Evolutionary conservation across 2,888 invertebrate genomes (phyloP), one percentile per base, ranked within the genome.

Genomic region (Cantharis rufa): DNA sequence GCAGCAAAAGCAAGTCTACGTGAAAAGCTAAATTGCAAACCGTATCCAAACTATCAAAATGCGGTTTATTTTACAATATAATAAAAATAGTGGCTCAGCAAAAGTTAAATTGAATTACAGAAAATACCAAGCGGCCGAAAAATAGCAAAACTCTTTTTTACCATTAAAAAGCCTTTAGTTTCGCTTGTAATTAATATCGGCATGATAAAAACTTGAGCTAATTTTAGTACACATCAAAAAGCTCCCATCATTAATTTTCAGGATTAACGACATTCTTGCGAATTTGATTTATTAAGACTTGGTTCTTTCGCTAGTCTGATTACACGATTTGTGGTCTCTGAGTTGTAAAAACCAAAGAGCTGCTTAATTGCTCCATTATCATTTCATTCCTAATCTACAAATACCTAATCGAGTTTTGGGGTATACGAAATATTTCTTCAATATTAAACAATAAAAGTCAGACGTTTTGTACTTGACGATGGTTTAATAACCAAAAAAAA

Each of bases 1-100:
- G 75, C 71, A 69, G 64, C 69, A 48, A n/a, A 48, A 69, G 18
- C 78, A 66, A 66, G 72, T 71, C 76, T 72, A 70, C 73, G 74
- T 69, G 74, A 64, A 74, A 69, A 71, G 76, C 66, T 72, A 73
- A 73, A 78, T 72, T 74, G 75, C 78, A 48, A 48, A 5, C 48
- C 48, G 75, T 66, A 73, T 61, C 70, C 24, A 72, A 76, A 73
- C 69, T 16, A 70, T 32, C 71, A 76, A 76, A 76, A 64, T 69
- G 72, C 72, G 70, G 71, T 71, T 68, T 75, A 69, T 27, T 72
- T 66, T 48, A 48, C 48, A n/a, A 48, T 48, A 48, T n/a, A 28
- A 10, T 28, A 48, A 48, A 48, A 48, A 48, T 48, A n/a, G n/a
- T 48, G n/a, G n/a, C 13, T 4, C 48, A 7, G 48, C n/a, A 48